Evolutionary conservation across 2,888 invertebrate genomes (phyloP).

Genomic region (Apotomis turbidana): DNA sequence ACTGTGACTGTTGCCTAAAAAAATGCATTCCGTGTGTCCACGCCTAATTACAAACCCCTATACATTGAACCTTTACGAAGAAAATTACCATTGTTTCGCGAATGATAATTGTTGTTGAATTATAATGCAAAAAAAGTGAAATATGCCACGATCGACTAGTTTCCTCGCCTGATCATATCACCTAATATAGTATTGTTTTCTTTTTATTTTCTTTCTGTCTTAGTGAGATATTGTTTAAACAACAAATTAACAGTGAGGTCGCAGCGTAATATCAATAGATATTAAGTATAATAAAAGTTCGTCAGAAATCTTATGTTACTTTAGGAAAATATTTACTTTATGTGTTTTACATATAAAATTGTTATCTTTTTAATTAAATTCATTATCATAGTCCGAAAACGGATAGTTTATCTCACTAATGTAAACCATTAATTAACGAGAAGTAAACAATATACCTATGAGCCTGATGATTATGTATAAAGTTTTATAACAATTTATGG

Average conservation of each 20-base stretch:
- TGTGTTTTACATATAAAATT: too few relatives aligned
- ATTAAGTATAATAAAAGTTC: too few relatives aligned
- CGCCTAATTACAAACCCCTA: neutral
- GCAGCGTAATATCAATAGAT: too few relatives aligned
- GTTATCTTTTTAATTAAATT: neutral
- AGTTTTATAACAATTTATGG: too few relatives aligned
- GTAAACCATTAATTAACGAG: constrained; percentile 3
- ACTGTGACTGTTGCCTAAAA: neutral
- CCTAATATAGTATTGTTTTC: neutral
- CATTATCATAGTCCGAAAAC: constrained; percentile 2
- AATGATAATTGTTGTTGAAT: constrained; percentile 10
- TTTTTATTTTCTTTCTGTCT: neutral
- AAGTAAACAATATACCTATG: constrained; percentile 5
- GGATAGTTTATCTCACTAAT: constrained; percentile 3
- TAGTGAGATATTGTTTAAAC: neutral
- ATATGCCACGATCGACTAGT: constrained; percentile 2
- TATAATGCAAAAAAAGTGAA: constrained; percentile 1
- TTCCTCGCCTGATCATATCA: neutral
- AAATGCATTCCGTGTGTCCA: neutral
- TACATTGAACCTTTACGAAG: neutral
- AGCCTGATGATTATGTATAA: too few relatives aligned
- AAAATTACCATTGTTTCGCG: constrained; percentile 12
- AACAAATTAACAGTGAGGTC: neutral
- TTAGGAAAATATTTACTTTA: too few relatives aligned
- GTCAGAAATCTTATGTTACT: too few relatives aligned